These are phyloP conservation scores for Gisinianus flammeolus DNA, from an alignment of 2,888 invertebrate species.

Conservation along the genomic window DNA sequence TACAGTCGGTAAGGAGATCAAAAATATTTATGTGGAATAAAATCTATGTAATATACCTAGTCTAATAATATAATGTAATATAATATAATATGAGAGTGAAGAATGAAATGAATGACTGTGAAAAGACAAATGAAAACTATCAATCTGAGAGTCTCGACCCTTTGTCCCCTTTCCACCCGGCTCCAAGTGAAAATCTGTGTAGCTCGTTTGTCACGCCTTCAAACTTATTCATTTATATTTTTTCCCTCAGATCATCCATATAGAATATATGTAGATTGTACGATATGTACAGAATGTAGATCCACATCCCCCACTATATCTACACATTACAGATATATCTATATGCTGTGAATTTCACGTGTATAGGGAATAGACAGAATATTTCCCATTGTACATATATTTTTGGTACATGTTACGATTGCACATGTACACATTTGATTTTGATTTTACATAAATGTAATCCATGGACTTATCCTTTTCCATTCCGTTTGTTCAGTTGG, in stretches of 20 bases:
- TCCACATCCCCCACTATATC: neutral
- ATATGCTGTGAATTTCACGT: neutral
- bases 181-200: constrained; percentile 40
- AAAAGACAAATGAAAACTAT: constrained; percentile 38
- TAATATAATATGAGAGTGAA: neutral
- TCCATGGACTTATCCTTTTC: constrained; percentile 1
- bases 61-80: neutral
- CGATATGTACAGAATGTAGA: neutral
- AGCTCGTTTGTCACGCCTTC: constrained; percentile 38
- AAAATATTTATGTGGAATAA: neutral
- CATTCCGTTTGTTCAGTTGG: neutral
- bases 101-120: constrained; percentile 23
- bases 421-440: neutral
- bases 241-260: constrained; percentile 2
- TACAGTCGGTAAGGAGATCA: neutral
- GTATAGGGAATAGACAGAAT: neutral
- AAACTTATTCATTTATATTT: constrained; percentile 40
- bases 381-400: neutral
- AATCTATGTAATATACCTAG: neutral
- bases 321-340: neutral
- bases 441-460: neutral
- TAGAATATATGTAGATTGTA: neutral
- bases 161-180: constrained; percentile 36
- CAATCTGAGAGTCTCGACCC: constrained; percentile 32
- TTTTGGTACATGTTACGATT: no score